A percentile compares a stretch with the other conserved stretches of the same genome.
Evolutionary conservation across 2,888 invertebrate genomes (phyloP).

Genomic region (Drosophila bunnanda): DNA sequence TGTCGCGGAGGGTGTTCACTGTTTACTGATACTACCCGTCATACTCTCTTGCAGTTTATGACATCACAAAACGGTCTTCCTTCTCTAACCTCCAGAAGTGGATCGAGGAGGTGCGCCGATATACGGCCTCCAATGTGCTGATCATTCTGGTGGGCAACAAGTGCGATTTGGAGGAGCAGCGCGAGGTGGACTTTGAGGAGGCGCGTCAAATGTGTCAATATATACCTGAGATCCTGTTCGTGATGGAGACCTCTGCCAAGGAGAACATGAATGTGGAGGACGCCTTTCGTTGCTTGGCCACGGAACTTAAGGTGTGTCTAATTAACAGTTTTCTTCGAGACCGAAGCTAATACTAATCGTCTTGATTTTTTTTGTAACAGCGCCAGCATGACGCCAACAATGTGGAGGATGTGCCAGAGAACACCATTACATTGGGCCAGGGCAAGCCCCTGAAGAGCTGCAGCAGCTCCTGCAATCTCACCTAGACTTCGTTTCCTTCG

Average conservation of each 20-base stretch:
- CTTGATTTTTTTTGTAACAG: conserved; percentile 86
- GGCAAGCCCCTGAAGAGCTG: conserved; percentile 88
- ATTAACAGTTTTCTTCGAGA: not conserved
- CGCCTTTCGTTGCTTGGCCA: conserved; percentile 93
- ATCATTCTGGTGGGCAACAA: conserved; percentile 97
- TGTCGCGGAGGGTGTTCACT: conserved; percentile 25
- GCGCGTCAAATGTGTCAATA: conserved; percentile 94
- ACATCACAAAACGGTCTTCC: conserved; percentile 96
- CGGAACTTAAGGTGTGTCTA: conserved; percentile 90
- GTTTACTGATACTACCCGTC: conserved; percentile 27
- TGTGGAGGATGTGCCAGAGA: conserved; percentile 87
- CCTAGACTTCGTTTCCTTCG: conserved; percentile 61
- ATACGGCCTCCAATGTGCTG: conserved; percentile 96
- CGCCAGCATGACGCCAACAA: conserved; percentile 89
- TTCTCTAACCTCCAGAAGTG: conserved; percentile 96
- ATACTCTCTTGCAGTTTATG: conserved; percentile 89
- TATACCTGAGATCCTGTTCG: conserved; percentile 93
- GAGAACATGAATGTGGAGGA: conserved; percentile 96
- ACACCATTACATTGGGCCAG: conserved; percentile 89
- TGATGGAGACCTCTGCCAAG: conserved; percentile 95
- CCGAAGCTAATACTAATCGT: not conserved
- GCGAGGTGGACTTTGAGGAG: conserved; percentile 94
- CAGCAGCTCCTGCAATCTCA: conserved; percentile 87
- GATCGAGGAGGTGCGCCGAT: conserved; percentile 97
- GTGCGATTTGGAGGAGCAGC: conserved; percentile 91